Conservation (phyloP, 2,797 vertebrate genomes). For the Rachycentron canadum region DNA sequence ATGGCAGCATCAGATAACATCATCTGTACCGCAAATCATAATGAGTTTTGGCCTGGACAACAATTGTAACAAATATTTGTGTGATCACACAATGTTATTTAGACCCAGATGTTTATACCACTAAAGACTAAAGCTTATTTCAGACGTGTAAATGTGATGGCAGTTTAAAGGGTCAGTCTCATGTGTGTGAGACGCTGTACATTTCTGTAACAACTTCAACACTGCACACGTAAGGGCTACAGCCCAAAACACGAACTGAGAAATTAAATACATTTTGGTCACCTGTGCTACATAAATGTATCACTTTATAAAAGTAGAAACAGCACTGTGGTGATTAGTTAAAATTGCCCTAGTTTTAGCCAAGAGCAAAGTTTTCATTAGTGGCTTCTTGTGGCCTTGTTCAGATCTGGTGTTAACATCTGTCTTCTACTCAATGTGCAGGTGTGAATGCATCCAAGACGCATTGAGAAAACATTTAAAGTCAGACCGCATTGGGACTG, state of each 20-base stretch:
- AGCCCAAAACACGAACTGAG: background rate
- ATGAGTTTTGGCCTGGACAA: conserved; percentile 14
- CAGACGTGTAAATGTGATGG: background rate
- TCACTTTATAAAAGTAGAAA: too few species aligned
- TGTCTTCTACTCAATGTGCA: too few species aligned
- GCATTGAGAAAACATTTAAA: too few species aligned
- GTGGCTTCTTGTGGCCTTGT: too few species aligned
- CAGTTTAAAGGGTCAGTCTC: background rate
- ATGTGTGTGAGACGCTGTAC: background rate
- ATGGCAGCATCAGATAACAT: conserved; percentile 11
- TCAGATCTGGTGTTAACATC: too few species aligned
- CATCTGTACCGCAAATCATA: conserved; percentile 26
- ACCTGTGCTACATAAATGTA: background rate
- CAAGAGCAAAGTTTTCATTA: background rate
- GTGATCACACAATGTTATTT: background rate
- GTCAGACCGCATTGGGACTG: too few species aligned
- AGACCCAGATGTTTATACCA: background rate
- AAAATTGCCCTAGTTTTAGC: background rate
- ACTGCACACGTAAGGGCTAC: background rate
- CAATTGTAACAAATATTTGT: conserved; percentile 26
- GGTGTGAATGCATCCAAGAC: too few species aligned
- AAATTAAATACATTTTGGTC: background rate
- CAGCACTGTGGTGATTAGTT: background rate
- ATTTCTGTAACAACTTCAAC: conserved; percentile 4
- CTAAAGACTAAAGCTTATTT: background rate